Base-by-base conservation (phyloP, 2,888 invertebrate genomes). In the Andrena camellia region DNA sequence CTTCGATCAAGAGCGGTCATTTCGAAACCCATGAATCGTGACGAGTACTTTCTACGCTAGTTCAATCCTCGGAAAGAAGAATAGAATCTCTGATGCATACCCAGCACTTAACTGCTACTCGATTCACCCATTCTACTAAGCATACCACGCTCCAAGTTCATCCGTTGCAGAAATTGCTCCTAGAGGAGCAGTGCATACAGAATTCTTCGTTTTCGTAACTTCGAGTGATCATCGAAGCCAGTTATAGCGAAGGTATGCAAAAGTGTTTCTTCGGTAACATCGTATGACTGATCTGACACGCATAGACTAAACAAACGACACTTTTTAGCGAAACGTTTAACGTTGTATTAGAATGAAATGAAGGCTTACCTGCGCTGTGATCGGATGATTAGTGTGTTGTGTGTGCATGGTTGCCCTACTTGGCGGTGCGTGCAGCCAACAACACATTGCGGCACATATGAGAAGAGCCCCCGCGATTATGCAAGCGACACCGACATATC, bases 391-490 rank as follows among this genome's bases (percentile, higher is more conserved):
- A 4, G 90, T 68, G 60, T 91, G 90, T 69, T 92, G 92, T 5
- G 90, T 84, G 66, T 93, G 92, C 26, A 90, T 86, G 64, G 87
- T 91, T 64, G 93, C 87, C 81, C 93, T 89, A 62, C 91, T 90
- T 85, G 94, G 93, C 29, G 94, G 93, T 77, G 94, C 91, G 84
- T 94, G 96, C 88, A 96, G 95, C 97, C 97, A 97, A 93, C 96
- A 96, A 93, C 96, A 97, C 96, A 97, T 96, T 75, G 96, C 96
- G 31, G 96, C 96, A 92, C 96, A 96, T 90, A 97, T 96, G 90
- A 97, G 96, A 86, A 97, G 95, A 1, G 96, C 96, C 48, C 97
- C 97, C 23, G 96, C 96, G n/a, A 96, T 96, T 88, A 97, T 96
- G 94, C 96, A 96, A 31, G 96, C 96, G 78, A 97, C 96, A 84